A percentile compares a stretch with the other conserved stretches of the same genome.
Evolutionary conservation across 1,140 invertebrate genomes (phyloP).

Genomic region (Nautilus pompilius): DNA sequence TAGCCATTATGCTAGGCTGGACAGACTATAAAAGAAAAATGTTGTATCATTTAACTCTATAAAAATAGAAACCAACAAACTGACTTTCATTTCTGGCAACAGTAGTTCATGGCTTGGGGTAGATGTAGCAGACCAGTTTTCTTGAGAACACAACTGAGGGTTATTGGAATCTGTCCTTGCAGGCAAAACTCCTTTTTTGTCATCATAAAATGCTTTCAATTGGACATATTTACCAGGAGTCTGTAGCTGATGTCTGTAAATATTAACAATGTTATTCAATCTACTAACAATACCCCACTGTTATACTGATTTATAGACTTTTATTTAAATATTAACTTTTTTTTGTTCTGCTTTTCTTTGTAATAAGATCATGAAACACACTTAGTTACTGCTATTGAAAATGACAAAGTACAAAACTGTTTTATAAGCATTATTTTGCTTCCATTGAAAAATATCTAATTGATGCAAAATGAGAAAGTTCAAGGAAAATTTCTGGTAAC

Average conservation of each 20-base stretch:
- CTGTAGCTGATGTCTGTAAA: slow-evolving; percentile 54
- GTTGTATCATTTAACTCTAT: background rate
- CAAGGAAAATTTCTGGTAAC: too few species aligned
- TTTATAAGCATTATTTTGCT: too few species aligned
- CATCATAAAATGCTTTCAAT: slow-evolving; percentile 53
- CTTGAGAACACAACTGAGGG: background rate
- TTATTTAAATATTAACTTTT: too few species aligned
- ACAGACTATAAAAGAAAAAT: background rate
- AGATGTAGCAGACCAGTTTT: slow-evolving; percentile 28
- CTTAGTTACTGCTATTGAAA: too few species aligned
- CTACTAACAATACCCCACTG: background rate
- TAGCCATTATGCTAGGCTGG: background rate
- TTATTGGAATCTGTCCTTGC: background rate
- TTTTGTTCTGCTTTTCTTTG: too few species aligned
- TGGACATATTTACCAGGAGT: slow-evolving; percentile 52
- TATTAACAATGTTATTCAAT: too few species aligned
- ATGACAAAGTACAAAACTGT: too few species aligned
- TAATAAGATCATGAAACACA: too few species aligned
- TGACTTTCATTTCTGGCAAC: slow-evolving; percentile 45
- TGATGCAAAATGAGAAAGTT: too few species aligned
- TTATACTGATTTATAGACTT: too few species aligned
- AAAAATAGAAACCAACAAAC: background rate
- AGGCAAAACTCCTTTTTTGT: slow-evolving; percentile 43
- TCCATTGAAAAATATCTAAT: too few species aligned
- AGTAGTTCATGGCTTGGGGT: slow-evolving; percentile 37